Evolutionary conservation across 2,888 invertebrate genomes (phyloP).

Genomic region (Plagiodera versicolora): DNA sequence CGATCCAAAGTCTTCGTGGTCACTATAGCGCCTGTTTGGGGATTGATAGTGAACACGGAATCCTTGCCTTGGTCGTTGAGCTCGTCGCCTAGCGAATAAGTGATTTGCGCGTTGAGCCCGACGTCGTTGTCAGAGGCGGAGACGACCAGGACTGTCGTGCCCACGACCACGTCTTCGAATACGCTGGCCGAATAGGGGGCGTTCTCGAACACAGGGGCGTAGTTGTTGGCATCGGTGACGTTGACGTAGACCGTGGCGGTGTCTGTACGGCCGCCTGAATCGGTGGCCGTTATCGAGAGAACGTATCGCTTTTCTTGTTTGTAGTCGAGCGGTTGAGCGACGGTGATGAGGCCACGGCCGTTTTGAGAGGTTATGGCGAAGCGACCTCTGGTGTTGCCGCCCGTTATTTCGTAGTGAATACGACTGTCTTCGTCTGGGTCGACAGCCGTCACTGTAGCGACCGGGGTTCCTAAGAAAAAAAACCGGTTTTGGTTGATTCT

Average conservation of each 20-base stretch:
- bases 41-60: conserved; percentile 81
- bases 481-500: too few relatives aligned
- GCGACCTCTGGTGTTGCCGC: conserved; percentile 80
- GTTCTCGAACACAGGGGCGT: conserved; percentile 89
- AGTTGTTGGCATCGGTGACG: conserved; percentile 93
- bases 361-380: conserved; percentile 91
- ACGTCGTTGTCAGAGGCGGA: conserved; percentile 93
- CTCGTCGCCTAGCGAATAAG: conserved; percentile 75
- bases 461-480: conserved; percentile 66
- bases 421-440: conserved; percentile 85
- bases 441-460: conserved; percentile 84
- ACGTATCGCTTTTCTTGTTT: conserved; percentile 88
- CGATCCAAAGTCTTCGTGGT: conserved; percentile 85
- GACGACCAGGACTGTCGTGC: conserved; percentile 89
- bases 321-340: conserved; percentile 89
- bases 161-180: conserved; percentile 90
- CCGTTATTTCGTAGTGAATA: conserved; percentile 82
- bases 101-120: conserved; percentile 89
- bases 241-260: conserved; percentile 89
- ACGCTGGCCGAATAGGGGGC: conserved; percentile 89
- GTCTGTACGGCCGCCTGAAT: conserved; percentile 85
- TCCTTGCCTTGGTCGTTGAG: conserved; percentile 64
- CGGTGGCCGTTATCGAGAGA: conserved; percentile 84
- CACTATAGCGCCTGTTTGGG: conserved; percentile 90
- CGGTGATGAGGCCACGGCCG: conserved; percentile 81